Conservation (phyloP, 2,888 invertebrate species). For the Rutpela maculata region DNA sequence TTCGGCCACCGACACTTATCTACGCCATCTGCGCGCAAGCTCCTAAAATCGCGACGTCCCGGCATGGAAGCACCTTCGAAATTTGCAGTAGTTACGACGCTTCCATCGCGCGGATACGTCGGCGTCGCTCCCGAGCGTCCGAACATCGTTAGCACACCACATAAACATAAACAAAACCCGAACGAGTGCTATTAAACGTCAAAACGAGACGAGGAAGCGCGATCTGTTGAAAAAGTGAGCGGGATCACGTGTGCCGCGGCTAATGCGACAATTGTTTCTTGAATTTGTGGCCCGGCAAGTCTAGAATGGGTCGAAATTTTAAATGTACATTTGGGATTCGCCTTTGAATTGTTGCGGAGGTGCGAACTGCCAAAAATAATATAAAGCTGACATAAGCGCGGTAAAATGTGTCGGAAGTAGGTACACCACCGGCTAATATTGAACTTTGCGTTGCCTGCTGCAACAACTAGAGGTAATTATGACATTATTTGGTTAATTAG, state of each 20-base stretch:
- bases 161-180: slow-evolving; percentile 33
- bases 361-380: background rate
- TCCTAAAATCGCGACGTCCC: slow-evolving; percentile 28
- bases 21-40: slow-evolving; percentile 24
- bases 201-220: background rate
- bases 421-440: background rate
- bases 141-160: slow-evolving; percentile 9
- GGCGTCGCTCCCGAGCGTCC: slow-evolving; percentile 15
- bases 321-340: background rate
- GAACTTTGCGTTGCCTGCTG: slow-evolving; percentile 24
- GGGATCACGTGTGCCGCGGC: background rate
- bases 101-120: slow-evolving; percentile 29
- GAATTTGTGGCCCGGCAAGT: background rate
- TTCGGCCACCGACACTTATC: background rate
- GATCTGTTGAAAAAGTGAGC: background rate
- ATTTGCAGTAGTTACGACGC: slow-evolving; percentile 35
- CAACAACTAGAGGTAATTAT: slow-evolving; percentile 28
- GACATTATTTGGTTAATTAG: slow-evolving; percentile 15
- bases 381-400: background rate
- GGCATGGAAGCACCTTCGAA: slow-evolving; percentile 26
- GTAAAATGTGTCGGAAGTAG: slow-evolving; percentile 11
- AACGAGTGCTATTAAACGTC: background rate
- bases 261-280: background rate
- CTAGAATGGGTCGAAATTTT: slow-evolving; percentile 13
- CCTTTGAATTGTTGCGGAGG: background rate